A percentile compares a stretch with the other conserved stretches of the same genome.
Evolutionary conservation across 2,888 invertebrate species (phyloP).

Genomic region (Drosophila paucipuncta): DNA sequence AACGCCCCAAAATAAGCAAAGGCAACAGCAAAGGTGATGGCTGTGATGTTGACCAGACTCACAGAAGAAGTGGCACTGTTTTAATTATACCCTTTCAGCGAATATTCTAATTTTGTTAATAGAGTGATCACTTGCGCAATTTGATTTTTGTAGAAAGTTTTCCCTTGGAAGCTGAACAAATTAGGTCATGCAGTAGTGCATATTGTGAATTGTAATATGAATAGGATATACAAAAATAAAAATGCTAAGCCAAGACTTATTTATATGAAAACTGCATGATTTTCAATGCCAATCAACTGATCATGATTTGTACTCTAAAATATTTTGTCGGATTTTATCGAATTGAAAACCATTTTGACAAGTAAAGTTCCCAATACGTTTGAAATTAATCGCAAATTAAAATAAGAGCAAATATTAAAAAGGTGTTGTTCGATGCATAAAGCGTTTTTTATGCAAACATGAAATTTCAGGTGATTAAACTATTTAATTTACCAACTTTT

Average conservation of each 20-base stretch:
- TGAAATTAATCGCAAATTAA: background rate
- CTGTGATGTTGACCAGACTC: background rate
- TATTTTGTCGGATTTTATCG: background rate
- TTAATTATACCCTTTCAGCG: background rate
- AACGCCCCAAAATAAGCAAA: conserved; percentile 41
- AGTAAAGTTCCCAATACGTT: background rate
- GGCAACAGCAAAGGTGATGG: background rate
- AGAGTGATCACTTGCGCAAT: background rate
- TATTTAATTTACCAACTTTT: too few species aligned
- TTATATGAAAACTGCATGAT: background rate
- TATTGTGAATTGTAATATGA: background rate
- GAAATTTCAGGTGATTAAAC: too few species aligned
- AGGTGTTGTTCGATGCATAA: too few species aligned
- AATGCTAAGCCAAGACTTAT: background rate
- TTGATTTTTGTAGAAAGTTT: background rate
- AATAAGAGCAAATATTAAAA: background rate
- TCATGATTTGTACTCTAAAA: background rate
- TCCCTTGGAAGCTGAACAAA: background rate
- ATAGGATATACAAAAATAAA: background rate
- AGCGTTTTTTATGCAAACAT: too few species aligned
- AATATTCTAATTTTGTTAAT: conserved; percentile 1
- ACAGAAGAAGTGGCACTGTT: too few species aligned
- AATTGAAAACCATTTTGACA: background rate
- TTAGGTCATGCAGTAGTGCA: background rate
- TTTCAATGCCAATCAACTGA: background rate